Base-by-base conservation (phyloP, 2,113 vertebrate species). In the Coracopsis vasa region DNA sequence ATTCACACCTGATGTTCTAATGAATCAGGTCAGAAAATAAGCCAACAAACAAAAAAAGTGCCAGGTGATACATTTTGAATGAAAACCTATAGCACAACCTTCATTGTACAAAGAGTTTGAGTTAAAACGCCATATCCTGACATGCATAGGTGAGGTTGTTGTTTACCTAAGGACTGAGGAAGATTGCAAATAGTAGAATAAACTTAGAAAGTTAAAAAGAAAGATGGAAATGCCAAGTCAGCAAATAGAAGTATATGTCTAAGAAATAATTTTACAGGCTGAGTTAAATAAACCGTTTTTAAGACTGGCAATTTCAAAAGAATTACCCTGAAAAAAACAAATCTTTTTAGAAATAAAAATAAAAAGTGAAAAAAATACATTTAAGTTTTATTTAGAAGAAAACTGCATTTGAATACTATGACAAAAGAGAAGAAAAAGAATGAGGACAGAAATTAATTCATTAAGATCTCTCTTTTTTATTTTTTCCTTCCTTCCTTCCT, bases 171-270 rank as follows among this genome's bases (percentile, higher is more conserved):
- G 37, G 67, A 41, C 48, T 92, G 50, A 77, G 58, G 84, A 80
- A 93, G 69, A 96, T 72, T 66, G 18, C 19, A 79, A 92, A 88
- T 7, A 85, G 31, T 78, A 74, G 90, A 95, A 80, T 78, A 75
- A 95, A 83, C 35, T 47, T 35, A 67, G 27, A 88, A 90, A 86
- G 50, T 72, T 90, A 42, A 87, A 95, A 94, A 56, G 56, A 83
- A 93, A 81, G 24, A 33, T 85, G 54, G 91, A 92, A 75, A n/a
- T 28, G 50, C 29, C 33, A 65, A 75, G 14, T 70, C 31, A 61
- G 33, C 91, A 82, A 66, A 87, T 83, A 85, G 75, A 93, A 72
- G 16, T 54, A 12, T 72, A 39, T 29, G 20, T 88, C 85, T 64
- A 67, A 80, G 33, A 74, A 69, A 69, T 56, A 64, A 27, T 80